Percentiles rank a stretch among this genome's conserved stretches.
Conservation (phyloP, 2,797 vertebrate genomes). For the Oryzias dopingdopingensis region DNA sequence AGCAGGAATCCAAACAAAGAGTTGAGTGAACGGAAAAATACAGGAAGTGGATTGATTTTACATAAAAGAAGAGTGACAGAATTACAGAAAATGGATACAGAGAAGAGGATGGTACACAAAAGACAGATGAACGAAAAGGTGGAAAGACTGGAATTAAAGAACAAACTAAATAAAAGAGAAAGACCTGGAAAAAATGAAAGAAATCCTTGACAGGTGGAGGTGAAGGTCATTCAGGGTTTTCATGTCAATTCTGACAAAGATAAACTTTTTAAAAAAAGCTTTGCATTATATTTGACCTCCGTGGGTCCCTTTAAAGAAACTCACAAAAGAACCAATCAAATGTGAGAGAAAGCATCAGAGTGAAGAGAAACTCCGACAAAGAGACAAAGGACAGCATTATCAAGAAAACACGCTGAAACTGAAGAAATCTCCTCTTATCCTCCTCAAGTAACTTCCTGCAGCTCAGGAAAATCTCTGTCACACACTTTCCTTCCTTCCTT, state of each 20-base stretch:
- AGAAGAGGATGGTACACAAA: background rate
- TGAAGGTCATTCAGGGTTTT: no score
- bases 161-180: background rate
- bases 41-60: no score
- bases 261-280: background rate
- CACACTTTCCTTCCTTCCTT: conserved; percentile 27
- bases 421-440: conserved; percentile 43
- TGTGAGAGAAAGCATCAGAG: background rate
- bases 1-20: background rate
- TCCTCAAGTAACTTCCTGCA: conserved; percentile 43
- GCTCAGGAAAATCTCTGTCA: conserved; percentile 35
- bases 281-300: background rate
- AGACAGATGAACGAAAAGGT: background rate
- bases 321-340: background rate
- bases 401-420: conserved; percentile 36
- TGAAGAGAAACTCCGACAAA: background rate
- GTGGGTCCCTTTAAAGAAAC: no score
- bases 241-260: no score
- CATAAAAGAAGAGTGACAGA: no score
- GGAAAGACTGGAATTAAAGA: background rate
- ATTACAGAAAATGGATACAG: no score
- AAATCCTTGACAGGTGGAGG: background rate
- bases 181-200: no score
- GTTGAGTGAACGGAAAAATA: background rate
- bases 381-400: conserved; percentile 5